Evolutionary conservation across 1,140 invertebrate genomes (phyloP), one percentile per base, ranked within the genome.

Genomic region (Drosophila navojoa): DNA sequence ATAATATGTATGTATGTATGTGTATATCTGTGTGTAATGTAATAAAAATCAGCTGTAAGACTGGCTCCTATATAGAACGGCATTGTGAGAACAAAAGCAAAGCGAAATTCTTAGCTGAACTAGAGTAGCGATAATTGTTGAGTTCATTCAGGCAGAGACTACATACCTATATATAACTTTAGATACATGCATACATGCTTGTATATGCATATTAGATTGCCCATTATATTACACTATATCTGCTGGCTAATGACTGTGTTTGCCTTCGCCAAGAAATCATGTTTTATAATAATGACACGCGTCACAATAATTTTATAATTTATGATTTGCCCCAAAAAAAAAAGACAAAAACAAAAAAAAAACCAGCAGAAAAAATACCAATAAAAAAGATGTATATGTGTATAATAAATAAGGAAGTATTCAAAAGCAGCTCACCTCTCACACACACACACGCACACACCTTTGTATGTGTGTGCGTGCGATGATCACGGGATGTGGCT

Each of bases 251-350:
- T 72, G 71, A 71, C 52, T 77, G 50, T 53, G 73, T 84, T 85
- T 71, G 81, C 81, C 81, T 85, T 85, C 74, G 69, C 38, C 54
- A 74, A 74, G 58, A 81, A 74, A 85, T 74, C 60, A 69, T 71
- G 57, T 84, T 77, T 22, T 22, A 22, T 82, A 72, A 72, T 79
- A 79, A 66, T 76, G 67, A 84, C 32, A 32, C 7, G 32, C 32
- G 32, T 32, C 32, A 32, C 32, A 84, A 59, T 59, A 62, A 45
- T 55, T 67, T 64, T 79, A 59, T 59, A 62, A 45, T 55, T 67
- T 64, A 68, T 55, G 45, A 61, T 73, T 47, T 67, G 63, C 50
- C 60, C 55, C 54, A 25, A 40, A 59, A 59, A 40, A 61, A 61
- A n/a, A 32, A 19, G 11, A 53, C 40, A 40, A 55, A 29, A 32